Evolutionary conservation across 2,888 invertebrate species (phyloP), one percentile per base, ranked within the genome.

Genomic region (Eulithis testata): DNA sequence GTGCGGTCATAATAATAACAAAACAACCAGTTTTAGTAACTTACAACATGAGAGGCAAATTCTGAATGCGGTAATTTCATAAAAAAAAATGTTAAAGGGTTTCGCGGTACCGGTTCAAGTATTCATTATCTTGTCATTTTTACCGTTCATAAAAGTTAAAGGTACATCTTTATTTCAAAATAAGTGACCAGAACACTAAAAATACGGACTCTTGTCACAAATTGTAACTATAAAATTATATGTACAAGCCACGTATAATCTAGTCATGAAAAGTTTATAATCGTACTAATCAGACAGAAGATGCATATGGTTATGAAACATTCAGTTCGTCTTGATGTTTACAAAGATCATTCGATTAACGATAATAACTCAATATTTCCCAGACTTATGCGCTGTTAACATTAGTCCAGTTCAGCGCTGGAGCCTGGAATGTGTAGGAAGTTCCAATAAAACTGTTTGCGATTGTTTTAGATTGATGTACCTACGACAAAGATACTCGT

Each of bases 61-160:
- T 63, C 40, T 65, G 62, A 60, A 66, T 9, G 43, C 9, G 49
- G 27, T 45, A 51, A 43, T 57, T 52, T 65, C 8, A 47, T n/a
- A 14, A 21, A 47, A 49, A 49, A 49, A 49, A 47, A 47, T 12
- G 14, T 11, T n/a, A n/a, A 47, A 47, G 6, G 12, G 12, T n/a
- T 84, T 79, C 83, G 81, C 88, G 89, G 64, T 75, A 89, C 90
- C 85, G 85, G 90, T 90, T 85, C 73, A 60, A 69, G 75, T 73
- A 76, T 76, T 80, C 37, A 52, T 56, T 56, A 56, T 44, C 21
- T 49, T 21, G 49, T 49, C 14, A 21, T 49, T 47, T 47, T 49
- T 21, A 49, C 49, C 49, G 49, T 49, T 49, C 49, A 21, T n/a
- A 49, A 49, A 49, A 49, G 21, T 49, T 21, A 49, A 49, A 47